Conservation (phyloP, 2,797 vertebrate species). For the Falco cherrug region DNA sequence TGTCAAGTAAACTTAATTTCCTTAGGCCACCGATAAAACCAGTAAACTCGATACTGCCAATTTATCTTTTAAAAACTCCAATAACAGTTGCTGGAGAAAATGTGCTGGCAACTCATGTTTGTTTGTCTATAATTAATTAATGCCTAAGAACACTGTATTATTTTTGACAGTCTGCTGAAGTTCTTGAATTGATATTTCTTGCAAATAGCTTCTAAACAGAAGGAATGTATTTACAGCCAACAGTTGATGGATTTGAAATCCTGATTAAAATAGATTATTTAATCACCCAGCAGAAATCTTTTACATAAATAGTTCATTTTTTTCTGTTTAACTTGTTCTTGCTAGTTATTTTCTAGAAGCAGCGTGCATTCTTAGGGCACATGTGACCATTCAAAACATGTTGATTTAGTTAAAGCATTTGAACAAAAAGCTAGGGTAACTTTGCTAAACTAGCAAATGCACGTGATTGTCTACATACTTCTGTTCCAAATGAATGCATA, state of each 20-base stretch:
- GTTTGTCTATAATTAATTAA: constrained; percentile 8
- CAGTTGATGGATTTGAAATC: constrained; percentile 4
- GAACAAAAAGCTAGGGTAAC: neutral
- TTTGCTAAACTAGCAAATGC: neutral
- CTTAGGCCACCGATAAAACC: neutral
- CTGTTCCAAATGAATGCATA: neutral
- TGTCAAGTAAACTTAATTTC: neutral
- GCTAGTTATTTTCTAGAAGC: neutral
- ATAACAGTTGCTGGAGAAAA: neutral
- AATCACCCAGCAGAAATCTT: neutral
- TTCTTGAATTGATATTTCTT: constrained; percentile 9
- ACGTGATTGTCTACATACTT: neutral
- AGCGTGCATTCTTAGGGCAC: neutral
- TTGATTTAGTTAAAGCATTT: neutral
- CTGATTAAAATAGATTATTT: constrained; percentile 24
- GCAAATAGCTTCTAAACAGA: constrained; percentile 9
- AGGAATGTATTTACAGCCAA: constrained; percentile 4
- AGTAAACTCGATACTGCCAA: neutral
- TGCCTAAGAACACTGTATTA: neutral
- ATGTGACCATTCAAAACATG: neutral
- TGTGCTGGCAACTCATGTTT: neutral
- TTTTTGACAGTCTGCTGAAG: constrained; percentile 1
- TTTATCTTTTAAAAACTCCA: neutral
- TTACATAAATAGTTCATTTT: neutral
- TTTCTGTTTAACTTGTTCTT: neutral